Base-by-base conservation (phyloP, 2,888 invertebrate species). In the Exephanes ischioxanthus region DNA sequence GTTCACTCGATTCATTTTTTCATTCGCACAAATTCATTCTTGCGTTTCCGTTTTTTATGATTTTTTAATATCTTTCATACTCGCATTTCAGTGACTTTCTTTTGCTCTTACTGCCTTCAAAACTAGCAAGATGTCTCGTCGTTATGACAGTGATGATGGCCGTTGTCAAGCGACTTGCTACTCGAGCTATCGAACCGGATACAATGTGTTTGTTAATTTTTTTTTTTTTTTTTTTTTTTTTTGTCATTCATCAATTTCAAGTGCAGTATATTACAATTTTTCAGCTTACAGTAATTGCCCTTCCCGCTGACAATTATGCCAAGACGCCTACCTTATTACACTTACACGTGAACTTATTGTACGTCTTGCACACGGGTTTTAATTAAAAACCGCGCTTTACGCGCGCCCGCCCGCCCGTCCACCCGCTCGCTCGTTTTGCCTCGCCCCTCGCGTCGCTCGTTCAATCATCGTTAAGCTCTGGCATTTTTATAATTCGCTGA, bases 241-340 rank as follows among this genome's bases (percentile, higher is more conserved):
- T 58, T 88, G 89, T 91, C 88, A 88, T 89, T 87, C 88, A 89
- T 89, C 86, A 88, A 89, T 88, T 87, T 89, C 84, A 90, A 89
- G 88, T 90, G 89, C 89, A 89, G 90, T 92, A 93, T 92, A 91
- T 92, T 92, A 92, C 92, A 92, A 91, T 87, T 89, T 90, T 88
- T 88, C 78, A 66, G 61, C 80, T 71, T 90, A 88, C 87, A 76
- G 51, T 89, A 91, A 90, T 88, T 89, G 87, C 90, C 87, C 80
- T 76, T 33, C 58, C 67, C 61, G 6, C 30, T 72, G 26, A 89
- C 89, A 87, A 88, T 89, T 87, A 88, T 90, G 90, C 89, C 90
- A 90, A 90, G 88, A 88, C 87, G 88, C 90, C 88, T 91, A 91
- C 88, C 89, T 90, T 91, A 81, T 92, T 91, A 91, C 91, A 91